Percentiles rank a stretch among this genome's conserved stretches.
These are phyloP conservation scores for Clivina fossor DNA, from an alignment of 2,888 invertebrate genomes.

Conservation along the genomic window DNA sequence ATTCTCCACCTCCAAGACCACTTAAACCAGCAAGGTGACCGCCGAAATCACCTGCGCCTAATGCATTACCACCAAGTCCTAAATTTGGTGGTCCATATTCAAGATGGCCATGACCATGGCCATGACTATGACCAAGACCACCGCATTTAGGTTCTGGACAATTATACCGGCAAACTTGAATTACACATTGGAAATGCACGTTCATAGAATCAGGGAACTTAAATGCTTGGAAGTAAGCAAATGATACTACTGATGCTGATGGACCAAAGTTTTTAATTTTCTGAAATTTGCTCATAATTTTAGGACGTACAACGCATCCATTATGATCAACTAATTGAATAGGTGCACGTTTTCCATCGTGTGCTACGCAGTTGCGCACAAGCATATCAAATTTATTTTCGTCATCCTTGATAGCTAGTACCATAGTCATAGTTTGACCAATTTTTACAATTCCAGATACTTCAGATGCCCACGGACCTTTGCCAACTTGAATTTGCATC, in stretches of 20 bases:
- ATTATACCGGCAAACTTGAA: slow-evolving; percentile 91
- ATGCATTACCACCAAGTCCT: slow-evolving; percentile 45
- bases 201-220: slow-evolving; percentile 97
- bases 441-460: slow-evolving; percentile 95
- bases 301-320: slow-evolving; percentile 90
- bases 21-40: slow-evolving; percentile 51
- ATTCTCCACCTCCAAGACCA: slow-evolving; percentile 59
- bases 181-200: slow-evolving; percentile 95
- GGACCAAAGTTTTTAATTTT: slow-evolving; percentile 95
- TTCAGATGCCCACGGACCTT: slow-evolving; percentile 96
- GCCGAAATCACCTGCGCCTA: slow-evolving; percentile 51
- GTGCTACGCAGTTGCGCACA: slow-evolving; percentile 91
- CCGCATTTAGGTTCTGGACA: slow-evolving; percentile 91
- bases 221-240: slow-evolving; percentile 95
- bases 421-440: slow-evolving; percentile 97
- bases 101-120: slow-evolving; percentile 45
- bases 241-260: slow-evolving; percentile 90
- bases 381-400: slow-evolving; percentile 96
- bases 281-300: slow-evolving; percentile 94
- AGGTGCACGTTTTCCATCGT: slow-evolving; percentile 90
- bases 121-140: slow-evolving; percentile 56
- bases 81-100: slow-evolving; percentile 68
- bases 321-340: slow-evolving; percentile 92
- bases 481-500: slow-evolving; percentile 97
- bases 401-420: slow-evolving; percentile 91